A percentile compares a stretch with the other conserved stretches of the same genome.
Evolutionary conservation across 2,113 vertebrate genomes (phyloP).

Genomic region (Thamnaconus septentrionalis): DNA sequence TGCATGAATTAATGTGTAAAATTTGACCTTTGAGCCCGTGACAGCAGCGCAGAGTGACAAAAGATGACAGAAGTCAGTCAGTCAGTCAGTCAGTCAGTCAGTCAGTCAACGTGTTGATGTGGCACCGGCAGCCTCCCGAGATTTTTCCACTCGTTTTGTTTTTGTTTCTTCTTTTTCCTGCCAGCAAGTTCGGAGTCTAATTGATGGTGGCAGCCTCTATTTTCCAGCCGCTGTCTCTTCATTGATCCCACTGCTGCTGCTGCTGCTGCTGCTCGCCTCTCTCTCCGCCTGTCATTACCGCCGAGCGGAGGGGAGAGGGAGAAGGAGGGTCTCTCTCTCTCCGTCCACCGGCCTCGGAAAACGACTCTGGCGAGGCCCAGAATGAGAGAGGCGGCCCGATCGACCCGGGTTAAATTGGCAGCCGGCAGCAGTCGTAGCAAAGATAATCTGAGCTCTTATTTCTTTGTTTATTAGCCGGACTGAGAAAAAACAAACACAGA

Average conservation of each 20-base stretch:
- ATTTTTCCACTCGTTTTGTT: conserved; percentile 2
- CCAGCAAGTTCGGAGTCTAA: conserved; percentile 50
- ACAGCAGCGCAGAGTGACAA: too few relatives aligned
- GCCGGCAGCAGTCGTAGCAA: too few relatives aligned
- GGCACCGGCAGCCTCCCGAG: background rate
- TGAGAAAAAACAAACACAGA: too few relatives aligned
- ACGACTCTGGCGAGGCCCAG: conserved; percentile 6
- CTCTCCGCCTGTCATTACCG: conserved; percentile 39
- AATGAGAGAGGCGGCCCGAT: conserved; percentile 3
- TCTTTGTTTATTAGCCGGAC: too few relatives aligned
- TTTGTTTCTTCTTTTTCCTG: conserved; percentile 29
- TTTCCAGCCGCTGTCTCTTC: conserved; percentile 48
- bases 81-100: too few relatives aligned
- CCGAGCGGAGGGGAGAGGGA: conserved; percentile 6
- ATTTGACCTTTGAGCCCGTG: too few relatives aligned
- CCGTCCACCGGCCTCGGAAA: conserved; percentile 12
- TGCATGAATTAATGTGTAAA: too few relatives aligned
- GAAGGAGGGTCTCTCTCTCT: background rate
- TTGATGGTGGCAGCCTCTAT: conserved; percentile 54
- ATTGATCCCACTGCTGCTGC: conserved; percentile 61
- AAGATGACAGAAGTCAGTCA: too few relatives aligned
- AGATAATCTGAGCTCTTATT: too few relatives aligned
- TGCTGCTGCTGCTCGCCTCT: conserved; percentile 26
- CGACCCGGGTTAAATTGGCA: background rate
- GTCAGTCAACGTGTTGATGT: background rate